A percentile compares a stretch with the other conserved stretches of the same genome.
phyloP scores from a whole-genome alignment of 2,888 invertebrate species.

The Spicauda simplicius region DNA sequence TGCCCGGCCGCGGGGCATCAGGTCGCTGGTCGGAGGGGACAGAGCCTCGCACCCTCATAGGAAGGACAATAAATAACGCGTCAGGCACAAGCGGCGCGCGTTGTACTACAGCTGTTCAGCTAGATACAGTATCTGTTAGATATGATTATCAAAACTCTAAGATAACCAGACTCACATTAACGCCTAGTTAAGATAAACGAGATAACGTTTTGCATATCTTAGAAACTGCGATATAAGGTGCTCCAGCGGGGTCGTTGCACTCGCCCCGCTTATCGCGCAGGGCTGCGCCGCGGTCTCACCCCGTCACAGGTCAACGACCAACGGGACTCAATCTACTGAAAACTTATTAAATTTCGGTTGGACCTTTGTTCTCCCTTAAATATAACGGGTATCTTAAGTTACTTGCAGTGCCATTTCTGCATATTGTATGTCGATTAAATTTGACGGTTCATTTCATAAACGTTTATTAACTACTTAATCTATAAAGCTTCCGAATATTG shows the following conservation, averaged over 20 bases:
- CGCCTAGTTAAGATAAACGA: conserved; percentile 81
- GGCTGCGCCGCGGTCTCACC: conserved; percentile 13
- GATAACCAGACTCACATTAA: conserved; percentile 79
- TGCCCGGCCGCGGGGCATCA: neutral
- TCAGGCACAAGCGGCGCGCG: conserved; percentile 35
- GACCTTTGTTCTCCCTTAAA: neutral
- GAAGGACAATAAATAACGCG: conserved; percentile 23
- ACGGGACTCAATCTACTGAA: neutral
- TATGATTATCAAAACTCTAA: conserved; percentile 77
- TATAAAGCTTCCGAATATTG: too few species aligned
- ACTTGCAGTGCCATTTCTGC: too few species aligned
- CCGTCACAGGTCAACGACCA: conserved; percentile 12
- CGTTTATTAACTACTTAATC: too few species aligned
- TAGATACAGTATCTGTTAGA: conserved; percentile 76
- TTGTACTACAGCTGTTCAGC: conserved; percentile 55
- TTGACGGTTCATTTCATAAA: too few species aligned
- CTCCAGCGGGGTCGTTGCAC: conserved; percentile 69
- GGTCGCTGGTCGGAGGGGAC: neutral
- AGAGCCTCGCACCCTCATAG: neutral
- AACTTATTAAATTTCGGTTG: neutral
- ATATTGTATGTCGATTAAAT: too few species aligned
- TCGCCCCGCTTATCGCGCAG: conserved; percentile 38
- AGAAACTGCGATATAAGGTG: conserved; percentile 63
- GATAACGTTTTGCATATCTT: conserved; percentile 82
- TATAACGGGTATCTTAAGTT: too few species aligned